Percentiles rank a stretch among this genome's conserved stretches.
These are phyloP conservation scores for Psittacula derbiana DNA, from an alignment of 2,797 vertebrate species.

Conservation along the genomic window DNA sequence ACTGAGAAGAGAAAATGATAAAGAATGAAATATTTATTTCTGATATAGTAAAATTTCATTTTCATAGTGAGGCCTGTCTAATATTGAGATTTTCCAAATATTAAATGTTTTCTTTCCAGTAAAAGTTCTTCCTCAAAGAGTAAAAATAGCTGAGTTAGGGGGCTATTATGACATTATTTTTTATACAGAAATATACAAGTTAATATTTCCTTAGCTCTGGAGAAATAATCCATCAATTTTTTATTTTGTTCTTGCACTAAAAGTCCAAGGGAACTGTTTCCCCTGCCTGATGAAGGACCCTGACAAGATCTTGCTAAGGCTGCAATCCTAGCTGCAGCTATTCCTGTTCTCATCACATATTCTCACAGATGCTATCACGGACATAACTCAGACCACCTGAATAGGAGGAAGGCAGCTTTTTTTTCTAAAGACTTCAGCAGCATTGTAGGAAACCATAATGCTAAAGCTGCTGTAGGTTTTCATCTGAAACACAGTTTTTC, in stretches of 20 bases:
- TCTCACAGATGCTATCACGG: background rate
- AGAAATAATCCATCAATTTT: background rate
- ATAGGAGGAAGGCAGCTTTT: background rate
- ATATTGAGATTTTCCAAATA: background rate
- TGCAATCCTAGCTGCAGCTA: background rate
- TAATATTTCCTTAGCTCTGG: background rate
- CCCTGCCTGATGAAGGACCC: background rate
- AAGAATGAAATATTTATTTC: background rate
- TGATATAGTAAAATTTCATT: background rate
- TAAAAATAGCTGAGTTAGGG: background rate
- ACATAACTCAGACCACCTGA: background rate
- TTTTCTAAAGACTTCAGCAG: background rate
- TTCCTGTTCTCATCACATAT: background rate
- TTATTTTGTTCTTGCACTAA: background rate
- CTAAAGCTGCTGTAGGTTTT: background rate
- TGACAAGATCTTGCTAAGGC: background rate
- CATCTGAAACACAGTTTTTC: background rate
- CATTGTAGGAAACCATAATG: background rate
- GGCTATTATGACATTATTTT: background rate
- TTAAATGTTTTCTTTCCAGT: background rate
- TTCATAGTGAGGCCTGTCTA: background rate
- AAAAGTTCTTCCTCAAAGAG: background rate
- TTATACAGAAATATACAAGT: background rate
- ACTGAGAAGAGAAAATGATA: background rate
- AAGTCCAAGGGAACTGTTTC: background rate